Conservation (phyloP, 2,888 invertebrate genomes). For the Diarsia mendica region DNA sequence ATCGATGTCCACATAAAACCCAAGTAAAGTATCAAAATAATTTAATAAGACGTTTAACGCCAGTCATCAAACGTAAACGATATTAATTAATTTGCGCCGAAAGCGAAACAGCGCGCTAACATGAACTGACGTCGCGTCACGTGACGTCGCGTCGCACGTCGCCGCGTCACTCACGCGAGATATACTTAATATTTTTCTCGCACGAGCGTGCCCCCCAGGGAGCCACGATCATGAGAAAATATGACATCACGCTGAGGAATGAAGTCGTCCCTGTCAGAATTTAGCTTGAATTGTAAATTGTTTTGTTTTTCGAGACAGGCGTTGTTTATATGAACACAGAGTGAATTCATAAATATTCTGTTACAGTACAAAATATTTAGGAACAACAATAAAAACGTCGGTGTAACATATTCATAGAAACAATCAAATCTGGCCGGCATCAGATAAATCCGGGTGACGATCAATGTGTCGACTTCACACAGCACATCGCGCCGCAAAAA, state of each 20-base stretch:
- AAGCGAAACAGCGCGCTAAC: slow-evolving; percentile 44
- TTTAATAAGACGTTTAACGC: slow-evolving; percentile 45
- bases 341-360: slow-evolving; percentile 33
- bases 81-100: slow-evolving; percentile 64
- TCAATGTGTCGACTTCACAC: slow-evolving; percentile 27
- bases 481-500: slow-evolving; percentile 28
- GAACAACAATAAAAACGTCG: slow-evolving; percentile 3
- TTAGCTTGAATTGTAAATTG: slow-evolving; percentile 47
- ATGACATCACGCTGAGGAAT: slow-evolving; percentile 51
- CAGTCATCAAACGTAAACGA: slow-evolving; percentile 38
- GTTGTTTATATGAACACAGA: slow-evolving; percentile 14
- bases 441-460: slow-evolving; percentile 23
- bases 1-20: slow-evolving; percentile 25
- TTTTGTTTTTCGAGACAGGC: slow-evolving; percentile 48
- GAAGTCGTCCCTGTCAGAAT: slow-evolving; percentile 67
- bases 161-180: slow-evolving; percentile 34
- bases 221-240: slow-evolving; percentile 52
- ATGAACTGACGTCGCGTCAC: slow-evolving; percentile 28
- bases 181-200: slow-evolving; percentile 58
- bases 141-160: slow-evolving; percentile 33
- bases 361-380: not conserved
- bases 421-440: slow-evolving; percentile 13
- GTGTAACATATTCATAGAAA: slow-evolving; percentile 11
- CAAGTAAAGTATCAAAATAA: slow-evolving; percentile 33
- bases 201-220: slow-evolving; percentile 40